Conservation (phyloP, 2,888 invertebrate genomes). For the Colletes collaris region DNA sequence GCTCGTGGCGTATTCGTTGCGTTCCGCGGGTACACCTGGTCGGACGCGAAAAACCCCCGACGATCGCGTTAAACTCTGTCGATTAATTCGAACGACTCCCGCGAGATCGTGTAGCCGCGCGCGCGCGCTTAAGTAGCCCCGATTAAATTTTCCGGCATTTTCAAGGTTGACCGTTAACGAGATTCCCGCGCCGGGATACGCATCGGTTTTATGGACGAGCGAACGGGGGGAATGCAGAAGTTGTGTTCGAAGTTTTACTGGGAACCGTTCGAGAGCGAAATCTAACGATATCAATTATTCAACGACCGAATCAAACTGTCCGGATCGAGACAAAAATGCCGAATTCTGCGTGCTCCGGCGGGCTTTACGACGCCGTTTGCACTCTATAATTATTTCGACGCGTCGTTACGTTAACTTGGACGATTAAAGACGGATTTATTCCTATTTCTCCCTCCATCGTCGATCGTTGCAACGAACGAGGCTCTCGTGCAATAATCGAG, state of each 20-base stretch:
- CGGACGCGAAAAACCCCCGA: neutral
- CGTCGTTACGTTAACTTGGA: no score
- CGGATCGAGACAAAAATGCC: no score
- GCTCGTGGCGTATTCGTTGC: neutral
- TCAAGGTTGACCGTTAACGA: slow-evolving; percentile 18
- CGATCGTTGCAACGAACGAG: no score
- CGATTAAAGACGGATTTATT: no score
- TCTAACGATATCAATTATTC: no score
- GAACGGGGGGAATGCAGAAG: neutral
- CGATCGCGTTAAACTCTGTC: slow-evolving; percentile 14
- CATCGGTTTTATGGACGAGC: slow-evolving; percentile 4
- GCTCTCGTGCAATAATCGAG: no score
- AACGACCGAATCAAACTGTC: no score
- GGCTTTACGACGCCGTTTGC: no score
- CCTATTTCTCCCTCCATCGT: no score
- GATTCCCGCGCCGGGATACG: neutral
- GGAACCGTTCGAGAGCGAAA: no score
- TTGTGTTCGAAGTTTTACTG: neutral
- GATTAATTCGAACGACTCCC: slow-evolving; percentile 24
- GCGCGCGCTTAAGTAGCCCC: slow-evolving; percentile 5
- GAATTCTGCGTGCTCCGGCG: no score
- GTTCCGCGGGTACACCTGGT: neutral
- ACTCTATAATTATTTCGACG: no score
- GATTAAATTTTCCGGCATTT: slow-evolving; percentile 34
- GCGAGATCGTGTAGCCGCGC: slow-evolving; percentile 4